Base-by-base conservation (phyloP, 2,113 vertebrate genomes). In the Malurus alboscapulatus region DNA sequence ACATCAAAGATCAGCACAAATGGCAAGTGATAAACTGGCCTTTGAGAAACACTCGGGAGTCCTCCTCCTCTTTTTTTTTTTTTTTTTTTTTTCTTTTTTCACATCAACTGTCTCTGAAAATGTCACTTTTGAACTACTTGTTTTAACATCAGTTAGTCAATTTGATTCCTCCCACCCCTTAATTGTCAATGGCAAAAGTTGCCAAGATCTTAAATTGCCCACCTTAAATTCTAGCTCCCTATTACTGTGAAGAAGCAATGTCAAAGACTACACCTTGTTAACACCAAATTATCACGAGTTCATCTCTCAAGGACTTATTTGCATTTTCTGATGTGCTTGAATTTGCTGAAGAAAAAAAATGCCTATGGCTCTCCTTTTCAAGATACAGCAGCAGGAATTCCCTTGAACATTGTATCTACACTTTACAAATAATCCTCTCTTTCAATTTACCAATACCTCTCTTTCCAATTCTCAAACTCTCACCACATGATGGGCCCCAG, bases 1-100 rank as follows among this genome's bases (percentile, higher is more conserved):
- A 97, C 85, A 96, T 66, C 13, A 25, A 94, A 97, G 85, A 96
- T 95, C 80, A 96, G 84, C 80, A 93, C 86, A 95, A 97, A 95
- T 76, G 73, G 83, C 69, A 92, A 96, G 75, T 94, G 92, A 97
- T 93, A 97, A 97, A 96, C 69, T 94, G 68, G 73, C 82, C 84
- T 92, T 45, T 69, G 71, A 77, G 81, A 93, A 91, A 86, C 89
- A 90, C 32, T 94, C 38, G 44, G 45, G 81, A 78, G 85, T 85
- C 91, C 55, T 96, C 40, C 34, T 80, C 38, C 74, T 82, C 24
- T 27, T 25, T 16, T 63, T 75, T 62, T 68, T 63, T 75, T 62
- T 68, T 47, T 47, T 22, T 48, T 68, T 92, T 67, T 68, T 47
- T 47, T 22, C 24, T 68, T 92, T 67, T 44, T 90, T 45, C 90